These are phyloP conservation scores for Lagenorhynchus albirostris DNA, from an alignment of 2,113 vertebrate species.

Conservation along the genomic window DNA sequence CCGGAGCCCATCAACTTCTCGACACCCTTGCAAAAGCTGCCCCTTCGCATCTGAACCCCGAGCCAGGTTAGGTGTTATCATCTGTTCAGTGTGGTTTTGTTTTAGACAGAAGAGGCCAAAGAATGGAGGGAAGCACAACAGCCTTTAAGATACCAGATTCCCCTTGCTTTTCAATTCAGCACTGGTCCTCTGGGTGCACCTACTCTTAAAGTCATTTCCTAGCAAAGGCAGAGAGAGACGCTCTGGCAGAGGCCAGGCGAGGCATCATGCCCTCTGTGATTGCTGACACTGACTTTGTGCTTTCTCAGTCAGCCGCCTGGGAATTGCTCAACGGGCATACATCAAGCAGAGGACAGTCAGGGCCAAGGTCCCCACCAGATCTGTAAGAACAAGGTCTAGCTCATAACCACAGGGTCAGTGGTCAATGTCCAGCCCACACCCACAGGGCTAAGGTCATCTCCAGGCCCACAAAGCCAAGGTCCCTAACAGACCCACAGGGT, in stretches of 20 bases:
- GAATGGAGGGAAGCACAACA: not conserved
- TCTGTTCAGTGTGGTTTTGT: not conserved
- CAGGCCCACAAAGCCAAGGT: not conserved
- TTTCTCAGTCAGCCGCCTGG: not conserved
- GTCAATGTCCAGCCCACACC: not conserved
- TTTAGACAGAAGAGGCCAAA: not conserved
- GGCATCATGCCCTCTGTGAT: not conserved
- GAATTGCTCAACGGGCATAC: not conserved
- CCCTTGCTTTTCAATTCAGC: not conserved
- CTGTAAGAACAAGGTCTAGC: not conserved
- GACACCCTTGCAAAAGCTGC: too few species aligned
- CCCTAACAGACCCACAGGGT: not conserved
- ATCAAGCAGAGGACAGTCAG: not conserved
- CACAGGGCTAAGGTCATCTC: not conserved
- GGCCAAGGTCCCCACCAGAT: not conserved
- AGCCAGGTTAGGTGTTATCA: not conserved
- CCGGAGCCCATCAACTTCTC: not conserved
- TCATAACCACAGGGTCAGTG: not conserved
- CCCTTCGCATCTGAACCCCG: too few species aligned
- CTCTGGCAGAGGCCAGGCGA: not conserved
- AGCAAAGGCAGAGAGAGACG: not conserved
- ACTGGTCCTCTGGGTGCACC: not conserved
- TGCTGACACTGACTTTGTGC: not conserved
- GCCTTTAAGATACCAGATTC: not conserved
- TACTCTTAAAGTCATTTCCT: not conserved